These are phyloP conservation scores for Hymenopus coronatus DNA, from an alignment of 2,888 invertebrate genomes.

Conservation along the genomic window DNA sequence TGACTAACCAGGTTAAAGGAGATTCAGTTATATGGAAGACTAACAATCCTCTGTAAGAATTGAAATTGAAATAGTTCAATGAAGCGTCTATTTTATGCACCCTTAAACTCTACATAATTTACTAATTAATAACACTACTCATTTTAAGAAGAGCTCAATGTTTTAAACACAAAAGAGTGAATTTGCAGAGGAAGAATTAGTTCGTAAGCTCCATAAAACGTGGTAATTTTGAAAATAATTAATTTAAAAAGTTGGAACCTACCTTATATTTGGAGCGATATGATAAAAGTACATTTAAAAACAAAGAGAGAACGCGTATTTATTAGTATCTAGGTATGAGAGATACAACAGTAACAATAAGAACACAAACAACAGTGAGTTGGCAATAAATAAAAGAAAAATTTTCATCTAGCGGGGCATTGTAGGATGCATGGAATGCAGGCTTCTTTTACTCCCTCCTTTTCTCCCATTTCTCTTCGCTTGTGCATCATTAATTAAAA, in stretches of 20 bases:
- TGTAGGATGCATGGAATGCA: neutral
- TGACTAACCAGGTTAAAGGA: too few species aligned
- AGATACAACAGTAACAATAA: neutral
- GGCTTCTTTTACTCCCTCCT: neutral
- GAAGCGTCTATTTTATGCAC: too few species aligned
- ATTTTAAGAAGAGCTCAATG: too few species aligned
- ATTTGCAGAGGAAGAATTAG: neutral
- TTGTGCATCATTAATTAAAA: constrained; percentile 5
- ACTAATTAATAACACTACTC: too few species aligned
- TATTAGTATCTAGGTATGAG: neutral
- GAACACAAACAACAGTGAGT: neutral
- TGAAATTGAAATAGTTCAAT: too few species aligned
- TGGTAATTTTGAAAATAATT: neutral
- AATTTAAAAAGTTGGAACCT: neutral
- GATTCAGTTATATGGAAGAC: too few species aligned
- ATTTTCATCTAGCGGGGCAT: neutral
- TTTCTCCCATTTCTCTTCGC: neutral
- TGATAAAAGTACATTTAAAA: neutral
- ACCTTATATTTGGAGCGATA: neutral
- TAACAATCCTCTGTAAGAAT: too few species aligned
- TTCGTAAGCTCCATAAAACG: neutral
- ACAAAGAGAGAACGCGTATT: neutral
- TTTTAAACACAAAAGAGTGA: too few species aligned
- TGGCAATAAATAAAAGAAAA: neutral
- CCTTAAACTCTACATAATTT: too few species aligned